These are phyloP conservation scores for Ophioderma brevispina DNA, from an alignment of 35 echinoderm and acorn worm genomes.

Conservation along the genomic window DNA sequence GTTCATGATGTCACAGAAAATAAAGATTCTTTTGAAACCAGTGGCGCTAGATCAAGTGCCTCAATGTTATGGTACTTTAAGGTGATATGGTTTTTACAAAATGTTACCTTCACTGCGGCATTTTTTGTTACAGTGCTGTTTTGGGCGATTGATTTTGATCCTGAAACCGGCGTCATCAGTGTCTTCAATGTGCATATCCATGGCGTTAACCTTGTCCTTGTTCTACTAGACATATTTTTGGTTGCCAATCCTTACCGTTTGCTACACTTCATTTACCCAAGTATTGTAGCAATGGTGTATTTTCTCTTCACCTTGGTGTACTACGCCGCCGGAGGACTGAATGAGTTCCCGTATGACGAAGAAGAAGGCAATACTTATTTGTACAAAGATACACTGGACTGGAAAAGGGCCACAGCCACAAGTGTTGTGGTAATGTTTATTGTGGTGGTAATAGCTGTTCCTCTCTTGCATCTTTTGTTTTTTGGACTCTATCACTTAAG, in stretches of 20 bases:
- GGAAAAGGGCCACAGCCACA: slow-evolving; percentile 17
- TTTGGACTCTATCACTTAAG: slow-evolving; percentile 56
- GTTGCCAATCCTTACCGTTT: slow-evolving; percentile 68
- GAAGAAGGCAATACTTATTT: slow-evolving; percentile 47
- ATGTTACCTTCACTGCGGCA: slow-evolving; percentile 21
- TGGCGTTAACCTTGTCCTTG: slow-evolving; percentile 46
- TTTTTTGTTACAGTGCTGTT: slow-evolving; percentile 61
- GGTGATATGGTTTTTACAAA: slow-evolving; percentile 66
- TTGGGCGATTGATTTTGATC: slow-evolving; percentile 67
- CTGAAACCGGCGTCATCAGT: slow-evolving; percentile 8
- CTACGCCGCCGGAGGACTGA: slow-evolving; percentile 64
- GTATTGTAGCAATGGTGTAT: slow-evolving; percentile 33
- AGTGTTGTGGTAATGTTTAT: slow-evolving; percentile 23
- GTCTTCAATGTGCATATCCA: slow-evolving; percentile 74
- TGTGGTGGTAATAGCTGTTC: slow-evolving; percentile 52
- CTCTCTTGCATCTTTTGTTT: slow-evolving; percentile 65
- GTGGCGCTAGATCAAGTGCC: not conserved
- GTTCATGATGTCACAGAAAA: too few species aligned
- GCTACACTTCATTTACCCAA: slow-evolving; percentile 67
- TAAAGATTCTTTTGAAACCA: too few species aligned
- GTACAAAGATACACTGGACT: slow-evolving; percentile 62
- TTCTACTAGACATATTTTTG: slow-evolving; percentile 51
- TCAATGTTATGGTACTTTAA: slow-evolving; percentile 74
- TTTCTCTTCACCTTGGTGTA: slow-evolving; percentile 83
- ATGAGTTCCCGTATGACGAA: not conserved